Evolutionary conservation across 2,888 invertebrate species (phyloP), one percentile per base, ranked within the genome.

Genomic region (Plebejus melissa): DNA sequence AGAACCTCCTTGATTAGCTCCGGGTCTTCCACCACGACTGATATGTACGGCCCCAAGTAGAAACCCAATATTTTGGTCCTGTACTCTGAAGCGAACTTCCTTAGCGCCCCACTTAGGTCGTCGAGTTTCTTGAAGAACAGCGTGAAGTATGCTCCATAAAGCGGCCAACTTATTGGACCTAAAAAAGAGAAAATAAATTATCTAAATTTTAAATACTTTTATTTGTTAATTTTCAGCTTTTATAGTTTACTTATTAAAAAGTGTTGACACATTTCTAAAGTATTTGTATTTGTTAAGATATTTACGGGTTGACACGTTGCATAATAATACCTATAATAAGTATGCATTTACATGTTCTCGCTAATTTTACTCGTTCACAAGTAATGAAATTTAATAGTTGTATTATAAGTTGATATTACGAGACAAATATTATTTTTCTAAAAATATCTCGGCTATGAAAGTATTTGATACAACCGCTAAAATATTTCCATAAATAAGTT

Each of bases 141-240:
- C 65, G 95, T 90, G 86, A 94, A 94, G 79, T 95, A 96, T 46
- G 94, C 94, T 2, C 96, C 95, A 80, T 95, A 95, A 28, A 96
- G 74, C 0, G 96, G 96, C 69, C 96, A 83, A 36, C 94, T 93
- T 0, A 95, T 94, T 2, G 95, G 95, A 69, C 95, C 96, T 96
- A 83, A 16, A 28, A 60, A 60, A 3, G 4, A 0, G 9, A 28
- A 60, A 60, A 11, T 4, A 54, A 54, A 54, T 4, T 54, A 54
- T 46, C 9, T 3, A 46, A 2, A 9, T 46, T 46, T 6, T 41
- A 41, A 41, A 41, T 41, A 9, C 41, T 7, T 41, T 41, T 41
- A 22, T 41, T 38, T 38, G 6, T 38, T 38, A 38, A 38, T 7
- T 41, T 7, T 41, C 7, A 7, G 9, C 41, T 41, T 41, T 41